Conservation (phyloP, 2,113 vertebrate genomes). For the Microtus oregoni region DNA sequence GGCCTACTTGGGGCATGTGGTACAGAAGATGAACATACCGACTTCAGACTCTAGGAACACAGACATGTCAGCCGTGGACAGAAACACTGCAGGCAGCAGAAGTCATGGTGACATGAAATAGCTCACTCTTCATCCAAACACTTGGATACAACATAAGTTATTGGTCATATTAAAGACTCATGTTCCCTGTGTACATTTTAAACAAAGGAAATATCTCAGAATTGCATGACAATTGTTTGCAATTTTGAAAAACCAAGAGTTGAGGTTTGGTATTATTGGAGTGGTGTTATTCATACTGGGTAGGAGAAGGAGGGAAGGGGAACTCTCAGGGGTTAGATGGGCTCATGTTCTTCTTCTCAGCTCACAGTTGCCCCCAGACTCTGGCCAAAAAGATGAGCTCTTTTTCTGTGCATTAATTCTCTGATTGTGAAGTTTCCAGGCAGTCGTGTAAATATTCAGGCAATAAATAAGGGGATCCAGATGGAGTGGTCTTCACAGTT, state of each 20-base stretch:
- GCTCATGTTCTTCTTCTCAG: not conserved
- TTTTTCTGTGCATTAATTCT: conserved; percentile 47
- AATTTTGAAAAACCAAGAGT: conserved; percentile 64
- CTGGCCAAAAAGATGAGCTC: not conserved
- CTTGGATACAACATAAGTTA: conserved; percentile 72
- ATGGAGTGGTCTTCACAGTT: conserved; percentile 62
- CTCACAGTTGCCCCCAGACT: not conserved
- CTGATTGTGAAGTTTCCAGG: not conserved
- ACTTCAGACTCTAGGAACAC: not conserved
- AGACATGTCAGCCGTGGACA: not conserved
- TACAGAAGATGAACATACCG: not conserved
- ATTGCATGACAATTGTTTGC: conserved; percentile 78
- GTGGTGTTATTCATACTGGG: too few species aligned
- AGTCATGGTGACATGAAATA: too few species aligned
- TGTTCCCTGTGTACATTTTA: conserved; percentile 76
- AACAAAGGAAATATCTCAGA: conserved; percentile 63
- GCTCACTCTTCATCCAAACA: not conserved
- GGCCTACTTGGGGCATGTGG: not conserved
- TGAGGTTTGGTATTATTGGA: not conserved
- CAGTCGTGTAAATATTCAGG: conserved; percentile 37
- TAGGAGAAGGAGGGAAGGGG: not conserved
- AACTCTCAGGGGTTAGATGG: not conserved
- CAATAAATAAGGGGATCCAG: conserved; percentile 50
- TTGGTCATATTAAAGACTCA: conserved; percentile 73
- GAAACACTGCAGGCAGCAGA: not conserved